Conservation (phyloP, 2,888 invertebrate species). For the Cylloceria caligata region DNA sequence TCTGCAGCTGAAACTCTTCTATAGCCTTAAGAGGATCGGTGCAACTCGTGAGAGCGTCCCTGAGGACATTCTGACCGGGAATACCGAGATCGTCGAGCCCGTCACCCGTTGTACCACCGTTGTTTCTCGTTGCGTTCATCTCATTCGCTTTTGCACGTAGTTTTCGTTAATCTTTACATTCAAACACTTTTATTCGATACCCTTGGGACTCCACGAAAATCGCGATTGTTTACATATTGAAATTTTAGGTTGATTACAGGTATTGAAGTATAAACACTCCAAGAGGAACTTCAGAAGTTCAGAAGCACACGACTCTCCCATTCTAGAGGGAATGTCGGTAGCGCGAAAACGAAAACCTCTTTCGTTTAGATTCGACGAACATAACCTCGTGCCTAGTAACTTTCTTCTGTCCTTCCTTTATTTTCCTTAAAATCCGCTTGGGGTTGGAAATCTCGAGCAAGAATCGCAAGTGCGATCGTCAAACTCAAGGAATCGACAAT, state of each 20-base stretch:
- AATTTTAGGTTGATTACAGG: conserved; percentile 23
- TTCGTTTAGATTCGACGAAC: too few relatives aligned
- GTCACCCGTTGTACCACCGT: conserved; percentile 84
- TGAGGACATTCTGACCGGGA: conserved; percentile 93
- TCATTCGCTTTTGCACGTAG: not conserved
- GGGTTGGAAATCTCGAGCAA: not conserved
- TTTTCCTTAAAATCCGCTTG: not conserved
- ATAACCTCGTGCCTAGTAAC: too few relatives aligned
- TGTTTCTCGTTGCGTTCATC: conserved; percentile 80
- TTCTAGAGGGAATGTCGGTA: too few relatives aligned
- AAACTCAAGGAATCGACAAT: not conserved
- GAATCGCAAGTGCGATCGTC: not conserved
- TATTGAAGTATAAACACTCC: not conserved
- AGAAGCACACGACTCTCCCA: too few relatives aligned
- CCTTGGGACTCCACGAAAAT: conserved; percentile 13
- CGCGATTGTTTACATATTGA: conserved; percentile 42
- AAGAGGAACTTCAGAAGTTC: too few relatives aligned
- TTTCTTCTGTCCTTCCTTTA: not conserved
- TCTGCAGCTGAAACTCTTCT: conserved; percentile 98
- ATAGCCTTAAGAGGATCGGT: conserved; percentile 99
- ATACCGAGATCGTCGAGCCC: conserved; percentile 94
- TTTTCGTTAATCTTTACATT: not conserved
- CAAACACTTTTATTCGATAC: not conserved
- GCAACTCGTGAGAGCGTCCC: conserved; percentile 96
- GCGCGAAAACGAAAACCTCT: too few relatives aligned